These are phyloP conservation scores for Labeo catla DNA, from an alignment of 2,113 vertebrate species.

Conservation along the genomic window DNA sequence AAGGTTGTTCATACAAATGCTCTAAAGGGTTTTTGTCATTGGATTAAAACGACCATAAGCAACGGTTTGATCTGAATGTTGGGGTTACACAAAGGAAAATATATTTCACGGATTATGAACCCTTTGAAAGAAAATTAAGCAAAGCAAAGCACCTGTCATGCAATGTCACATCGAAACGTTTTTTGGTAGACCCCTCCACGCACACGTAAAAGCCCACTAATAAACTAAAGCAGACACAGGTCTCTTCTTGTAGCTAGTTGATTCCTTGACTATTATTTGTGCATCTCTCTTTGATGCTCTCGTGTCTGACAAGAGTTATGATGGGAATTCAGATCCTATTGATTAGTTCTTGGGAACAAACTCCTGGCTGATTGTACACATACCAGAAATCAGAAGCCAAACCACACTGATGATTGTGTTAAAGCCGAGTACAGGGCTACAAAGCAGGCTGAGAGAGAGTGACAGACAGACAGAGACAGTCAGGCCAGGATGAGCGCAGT, in stretches of 20 bases:
- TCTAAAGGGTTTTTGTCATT: background rate
- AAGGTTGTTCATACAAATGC: background rate
- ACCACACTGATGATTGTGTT: background rate
- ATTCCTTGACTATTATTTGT: conserved; percentile 52
- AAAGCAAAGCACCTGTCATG: conserved; percentile 4
- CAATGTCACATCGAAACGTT: background rate
- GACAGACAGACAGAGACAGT: conserved; percentile 62
- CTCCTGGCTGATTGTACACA: background rate
- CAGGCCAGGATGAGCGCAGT: background rate
- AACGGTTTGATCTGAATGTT: background rate
- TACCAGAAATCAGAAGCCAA: background rate
- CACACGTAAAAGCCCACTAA: background rate
- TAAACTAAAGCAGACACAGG: conserved; percentile 29
- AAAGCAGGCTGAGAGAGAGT: background rate
- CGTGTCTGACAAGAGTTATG: background rate
- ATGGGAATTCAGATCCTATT: background rate
- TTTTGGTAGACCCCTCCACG: no score
- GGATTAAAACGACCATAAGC: conserved; percentile 7
- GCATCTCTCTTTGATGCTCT: conserved; percentile 57
- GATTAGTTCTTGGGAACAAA: background rate
- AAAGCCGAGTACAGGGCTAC: background rate
- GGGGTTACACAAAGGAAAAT: conserved; percentile 1
- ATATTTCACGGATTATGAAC: background rate
- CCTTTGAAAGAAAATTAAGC: background rate
- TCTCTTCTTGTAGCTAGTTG: conserved; percentile 56